A percentile compares a stretch with the other conserved stretches of the same genome.
These are phyloP conservation scores for Sebastes alutus DNA, from an alignment of 2,797 vertebrate genomes.

Conservation along the genomic window DNA sequence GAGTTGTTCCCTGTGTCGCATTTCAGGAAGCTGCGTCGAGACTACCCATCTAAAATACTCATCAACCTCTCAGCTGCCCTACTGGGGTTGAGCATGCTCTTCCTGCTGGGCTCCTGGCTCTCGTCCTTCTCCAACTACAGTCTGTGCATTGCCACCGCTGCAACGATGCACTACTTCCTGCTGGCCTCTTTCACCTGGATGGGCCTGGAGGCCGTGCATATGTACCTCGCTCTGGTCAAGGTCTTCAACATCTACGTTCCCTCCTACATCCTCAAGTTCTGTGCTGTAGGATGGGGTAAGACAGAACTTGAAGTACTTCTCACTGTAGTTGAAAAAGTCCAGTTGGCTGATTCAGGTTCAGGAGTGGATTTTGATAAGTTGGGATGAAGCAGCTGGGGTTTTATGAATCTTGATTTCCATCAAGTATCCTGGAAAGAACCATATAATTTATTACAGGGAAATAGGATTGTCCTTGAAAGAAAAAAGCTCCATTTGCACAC, in stretches of 20 bases:
- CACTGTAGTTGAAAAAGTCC: neutral
- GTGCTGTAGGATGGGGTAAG: constrained; percentile 91
- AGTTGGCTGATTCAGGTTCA: accelerated
- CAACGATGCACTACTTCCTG: constrained; percentile 88
- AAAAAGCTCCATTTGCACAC: neutral
- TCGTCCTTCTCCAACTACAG: constrained; percentile 77
- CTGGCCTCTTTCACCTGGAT: constrained; percentile 93
- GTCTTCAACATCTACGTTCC: constrained; percentile 91
- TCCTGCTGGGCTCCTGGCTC: constrained; percentile 88
- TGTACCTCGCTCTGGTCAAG: constrained; percentile 91
- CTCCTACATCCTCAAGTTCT: constrained; percentile 90
- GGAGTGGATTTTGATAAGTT: neutral
- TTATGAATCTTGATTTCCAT: neutral
- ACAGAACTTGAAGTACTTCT: neutral
- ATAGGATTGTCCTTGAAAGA: neutral
- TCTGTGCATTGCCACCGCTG: constrained; percentile 84
- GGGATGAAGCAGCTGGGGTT: neutral
- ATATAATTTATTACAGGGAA: neutral
- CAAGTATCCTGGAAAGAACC: neutral
- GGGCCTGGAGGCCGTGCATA: constrained; percentile 90
- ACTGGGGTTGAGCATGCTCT: constrained; percentile 87
- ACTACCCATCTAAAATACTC: constrained; percentile 92
- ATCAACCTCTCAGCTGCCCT: constrained; percentile 87
- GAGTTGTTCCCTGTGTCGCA: neutral
- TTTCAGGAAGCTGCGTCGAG: constrained; percentile 84